Evolutionary conservation across 2,888 invertebrate genomes (phyloP), one percentile per base, ranked within the genome.

Genomic region (Erebia palarica): DNA sequence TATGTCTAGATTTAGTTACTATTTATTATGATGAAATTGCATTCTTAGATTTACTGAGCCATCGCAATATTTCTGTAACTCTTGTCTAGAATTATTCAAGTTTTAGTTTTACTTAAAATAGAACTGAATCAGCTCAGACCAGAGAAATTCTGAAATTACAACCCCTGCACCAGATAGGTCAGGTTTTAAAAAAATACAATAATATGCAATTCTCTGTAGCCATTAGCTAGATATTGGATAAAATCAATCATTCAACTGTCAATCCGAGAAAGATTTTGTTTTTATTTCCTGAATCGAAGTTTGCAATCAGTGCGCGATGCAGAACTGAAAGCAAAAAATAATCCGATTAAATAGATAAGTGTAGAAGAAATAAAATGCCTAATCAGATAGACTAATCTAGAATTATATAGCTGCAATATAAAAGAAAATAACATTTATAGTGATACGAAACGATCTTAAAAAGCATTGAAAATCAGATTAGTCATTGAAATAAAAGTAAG

Each of bases 231-330:
- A 58, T 58, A 13, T 21, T 21, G 9, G n/a, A 61, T 47, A 18
- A 58, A n/a, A 44, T 60, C 60, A 42, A 60, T n/a, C 63, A 18
- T 21, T 61, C 61, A 47, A 18, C 18, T 63, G 63, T 63, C 63
- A 49, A 63, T 63, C 21, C 18, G 8, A 49, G 13, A 47, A 13
- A 61, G 60, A 11, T 61, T 57, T 11, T 63, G 7, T 63, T 63
- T 63, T 63, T 63, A 49, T 61, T 61, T 61, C 16, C 61, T 36
- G 14, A 60, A 63, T 27, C 63, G 21, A 63, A 63, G 8, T 63
- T 21, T 1, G 1, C 36, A 49, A 63, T 49, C 49, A 63, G 63
- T 18, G 55, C 18, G 18, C 49, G 63, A 2, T 47, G 61, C 61
- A 47, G 13, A 47, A 44, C 1, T 10, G 7, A 44, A 16, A 14